These are phyloP conservation scores for Nysson spinosus DNA, from an alignment of 2,888 invertebrate species.

Conservation along the genomic window DNA sequence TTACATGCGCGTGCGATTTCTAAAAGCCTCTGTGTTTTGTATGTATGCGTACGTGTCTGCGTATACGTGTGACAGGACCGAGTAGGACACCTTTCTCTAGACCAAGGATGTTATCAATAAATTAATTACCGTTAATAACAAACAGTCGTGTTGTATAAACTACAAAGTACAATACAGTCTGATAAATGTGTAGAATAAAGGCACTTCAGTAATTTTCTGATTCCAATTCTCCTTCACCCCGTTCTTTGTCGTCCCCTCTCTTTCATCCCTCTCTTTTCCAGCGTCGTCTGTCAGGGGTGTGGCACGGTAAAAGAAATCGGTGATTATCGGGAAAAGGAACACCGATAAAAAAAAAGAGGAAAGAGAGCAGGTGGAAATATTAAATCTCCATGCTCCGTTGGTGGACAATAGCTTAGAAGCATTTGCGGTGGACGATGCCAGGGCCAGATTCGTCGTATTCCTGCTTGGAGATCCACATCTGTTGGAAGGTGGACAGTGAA, in stretches of 20 bases:
- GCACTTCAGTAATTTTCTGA: conserved; percentile 68
- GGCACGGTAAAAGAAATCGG: too few relatives aligned
- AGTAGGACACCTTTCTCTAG: conserved; percentile 33
- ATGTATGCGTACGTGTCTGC: conserved; percentile 10
- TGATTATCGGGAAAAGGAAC: conserved; percentile 18
- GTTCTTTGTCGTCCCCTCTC: conserved; percentile 35
- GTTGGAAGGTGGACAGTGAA: conserved; percentile 92
- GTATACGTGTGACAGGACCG: conserved; percentile 25
- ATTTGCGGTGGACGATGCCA: conserved; percentile 97
- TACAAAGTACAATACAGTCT: conserved; percentile 73
- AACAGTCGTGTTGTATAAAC: conserved; percentile 72
- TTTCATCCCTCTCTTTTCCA: conserved; percentile 23
- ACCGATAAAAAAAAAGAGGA: conserved; percentile 38
- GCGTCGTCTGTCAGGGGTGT: too few relatives aligned
- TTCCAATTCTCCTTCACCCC: conserved; percentile 34
- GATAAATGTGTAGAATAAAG: conserved; percentile 75
- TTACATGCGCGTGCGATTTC: conserved; percentile 42
- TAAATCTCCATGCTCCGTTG: conserved; percentile 7
- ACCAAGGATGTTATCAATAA: conserved; percentile 62
- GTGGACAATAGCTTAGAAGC: conserved; percentile 91
- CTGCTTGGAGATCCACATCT: conserved; percentile 98
- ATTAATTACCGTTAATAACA: conserved; percentile 71
- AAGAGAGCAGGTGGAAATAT: conserved; percentile 42
- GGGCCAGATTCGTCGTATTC: conserved; percentile 98
- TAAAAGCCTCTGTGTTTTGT: conserved; percentile 17